Evolutionary conservation across 2,888 invertebrate genomes (phyloP).

Genomic region (Platycheirus rosarum): DNA sequence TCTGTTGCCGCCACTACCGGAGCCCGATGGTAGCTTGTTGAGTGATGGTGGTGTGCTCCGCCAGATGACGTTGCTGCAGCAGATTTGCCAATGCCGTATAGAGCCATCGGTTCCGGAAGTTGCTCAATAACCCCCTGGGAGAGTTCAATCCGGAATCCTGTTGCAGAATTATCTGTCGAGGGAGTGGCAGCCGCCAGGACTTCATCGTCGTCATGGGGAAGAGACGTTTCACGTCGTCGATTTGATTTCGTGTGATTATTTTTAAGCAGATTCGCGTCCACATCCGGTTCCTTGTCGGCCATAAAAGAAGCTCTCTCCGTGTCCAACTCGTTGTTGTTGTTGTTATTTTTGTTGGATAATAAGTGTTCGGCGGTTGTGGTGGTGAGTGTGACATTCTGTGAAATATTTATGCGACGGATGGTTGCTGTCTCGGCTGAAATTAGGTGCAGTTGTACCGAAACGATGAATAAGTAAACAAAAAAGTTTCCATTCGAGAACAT

Average conservation of each 20-base stretch:
- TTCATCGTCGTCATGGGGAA: conserved; percentile 24
- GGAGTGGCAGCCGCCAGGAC: not conserved
- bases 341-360: conserved; percentile 25
- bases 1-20: conserved; percentile 34
- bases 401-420: conserved; percentile 69
- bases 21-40: conserved; percentile 47
- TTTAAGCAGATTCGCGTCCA: conserved; percentile 49
- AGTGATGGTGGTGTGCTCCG: conserved; percentile 52
- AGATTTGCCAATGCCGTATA: conserved; percentile 59
- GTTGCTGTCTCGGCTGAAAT: conserved; percentile 75
- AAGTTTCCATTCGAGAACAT: conserved; percentile 77
- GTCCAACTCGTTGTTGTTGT: conserved; percentile 32
- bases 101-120: conserved; percentile 69
- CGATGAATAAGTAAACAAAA: conserved; percentile 76
- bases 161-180: conserved; percentile 34
- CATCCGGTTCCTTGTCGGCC: conserved; percentile 51
- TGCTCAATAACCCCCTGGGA: conserved; percentile 60
- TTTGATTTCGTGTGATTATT: conserved; percentile 59
- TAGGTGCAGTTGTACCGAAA: conserved; percentile 74
- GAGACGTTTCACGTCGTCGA: conserved; percentile 59
- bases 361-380: conserved; percentile 27
- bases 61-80: conserved; percentile 31
- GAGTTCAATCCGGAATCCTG: conserved; percentile 57
- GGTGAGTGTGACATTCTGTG: conserved; percentile 52
- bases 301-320: conserved; percentile 51